Base-by-base conservation (phyloP, 1,140 invertebrate genomes). In the Pectinophora gossypiella region DNA sequence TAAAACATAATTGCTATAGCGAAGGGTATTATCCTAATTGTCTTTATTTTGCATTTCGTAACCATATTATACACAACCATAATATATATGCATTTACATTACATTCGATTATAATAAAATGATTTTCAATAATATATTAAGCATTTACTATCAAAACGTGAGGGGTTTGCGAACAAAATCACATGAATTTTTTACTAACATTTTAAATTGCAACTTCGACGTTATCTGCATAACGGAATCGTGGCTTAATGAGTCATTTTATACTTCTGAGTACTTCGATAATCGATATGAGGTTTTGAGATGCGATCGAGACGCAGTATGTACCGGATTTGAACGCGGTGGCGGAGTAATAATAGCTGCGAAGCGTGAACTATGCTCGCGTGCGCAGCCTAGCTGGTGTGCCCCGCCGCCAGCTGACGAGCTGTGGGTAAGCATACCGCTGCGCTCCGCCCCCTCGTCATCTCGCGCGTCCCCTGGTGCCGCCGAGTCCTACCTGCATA, bases 111-210 rank as follows among this genome's bases (percentile, higher is more conserved):
- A n/a, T n/a, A n/a, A n/a, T n/a, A n/a, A n/a, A n/a, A n/a, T n/a
- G n/a, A n/a, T n/a, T n/a, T n/a, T n/a, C n/a, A n/a, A n/a, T n/a
- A n/a, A n/a, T n/a, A n/a, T n/a, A n/a, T n/a, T n/a, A n/a, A n/a
- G n/a, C n/a, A n/a, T n/a, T n/a, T n/a, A n/a, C n/a, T 58, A 53
- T 19, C 56, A 58, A 44, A 58, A 58, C 36, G 50, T 48, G 36
- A 58, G 51, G 35, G 56, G 56, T 2, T 16, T 58, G 20, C 50
- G 56, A 3, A 58, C 56, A 5, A 58, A 58, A 35, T 52, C 56
- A 0, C 18, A 52, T 19, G 13, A 35, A 4, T 58, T 57, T 52
- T 23, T 52, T 18, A 23, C 18, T 7, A 40, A 18, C 7, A 21
- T 52, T 12, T 32, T 52, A 21, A 48, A 45, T 46, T 15, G 18